phyloP scores from a whole-genome alignment of 2,113 vertebrate genomes.

The Copsychus sechellarum region DNA sequence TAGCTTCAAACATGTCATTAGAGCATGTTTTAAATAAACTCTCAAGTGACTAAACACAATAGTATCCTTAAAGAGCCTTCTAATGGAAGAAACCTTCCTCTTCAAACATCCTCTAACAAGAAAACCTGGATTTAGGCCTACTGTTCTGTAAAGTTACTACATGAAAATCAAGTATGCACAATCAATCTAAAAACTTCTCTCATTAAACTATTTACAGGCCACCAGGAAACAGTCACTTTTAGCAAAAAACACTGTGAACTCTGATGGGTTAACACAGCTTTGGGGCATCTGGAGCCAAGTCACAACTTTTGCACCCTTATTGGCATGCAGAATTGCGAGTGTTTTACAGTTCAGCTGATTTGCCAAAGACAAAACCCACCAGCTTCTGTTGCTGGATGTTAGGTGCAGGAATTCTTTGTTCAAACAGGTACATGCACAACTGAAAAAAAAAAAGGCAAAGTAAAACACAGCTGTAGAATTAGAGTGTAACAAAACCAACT shows the following conservation, averaged over 20 bases:
- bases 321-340: not conserved
- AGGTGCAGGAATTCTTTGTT: constrained; percentile 27
- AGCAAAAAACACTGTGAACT: not conserved
- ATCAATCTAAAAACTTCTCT: not conserved
- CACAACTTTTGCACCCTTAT: not conserved
- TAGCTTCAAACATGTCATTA: constrained; percentile 22
- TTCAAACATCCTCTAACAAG: not conserved
- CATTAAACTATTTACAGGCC: not conserved
- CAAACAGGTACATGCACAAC: constrained; percentile 52
- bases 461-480: not conserved
- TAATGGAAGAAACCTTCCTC: not conserved
- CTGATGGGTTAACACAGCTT: not conserved
- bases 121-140: not conserved
- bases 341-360: not conserved
- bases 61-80: not conserved
- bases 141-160: not conserved
- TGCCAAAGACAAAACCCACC: constrained; percentile 30
- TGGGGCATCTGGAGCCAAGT: not conserved
- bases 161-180: not conserved
- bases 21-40: not conserved
- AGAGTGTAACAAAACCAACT: not conserved
- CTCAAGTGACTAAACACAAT: not conserved
- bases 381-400: constrained; percentile 36
- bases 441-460: not conserved
- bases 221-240: not conserved